Evolutionary conservation across 2,888 invertebrate species (phyloP), one percentile per base, ranked within the genome.

Genomic region (Tiliacea citrago): DNA sequence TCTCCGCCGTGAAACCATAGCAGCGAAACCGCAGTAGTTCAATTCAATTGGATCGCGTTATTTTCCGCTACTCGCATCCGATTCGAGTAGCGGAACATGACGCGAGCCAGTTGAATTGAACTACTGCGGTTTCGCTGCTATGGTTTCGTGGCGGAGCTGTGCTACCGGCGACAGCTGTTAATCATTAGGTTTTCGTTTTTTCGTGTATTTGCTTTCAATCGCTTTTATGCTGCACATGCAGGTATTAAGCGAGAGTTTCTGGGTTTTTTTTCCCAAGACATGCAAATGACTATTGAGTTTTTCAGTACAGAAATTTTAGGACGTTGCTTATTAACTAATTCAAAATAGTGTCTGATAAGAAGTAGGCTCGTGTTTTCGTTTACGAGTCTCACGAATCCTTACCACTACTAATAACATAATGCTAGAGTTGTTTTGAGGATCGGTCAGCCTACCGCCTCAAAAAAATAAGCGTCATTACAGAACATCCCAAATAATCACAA

Each of bases 401-500:
- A 29, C 2, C 2, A 1, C 18, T 60, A 35, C n/a, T 39, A 39
- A 45, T 62, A 24, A 16, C 18, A 16, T 10, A 53, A n/a, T 53
- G n/a, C 39, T 35, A n/a, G 18, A 39, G 10, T 16, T 21, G 39
- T 45, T 45, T 16, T 24, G 7, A 47, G 18, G 35, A 16, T 2
- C 47, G 1, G 6, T 21, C 13, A 21, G 6, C 2, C 45, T 8
- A n/a, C 18, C 4, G 13, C 18, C 13, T 9, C 29, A 49, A 12
- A 35, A n/a, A 65, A 49, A 55, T 35, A 45, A 29, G 29, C 51
- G 39, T n/a, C 35, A 76, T 79, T 53, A 47, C 49, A 39, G 21
- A 68, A 45, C 49, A 58, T 60, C 16, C 53, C 8, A 76, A 76
- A 60, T 45, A 53, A 58, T 72, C 47, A 16, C 70, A 53, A 79